These are phyloP conservation scores for Bubo bubo DNA, from an alignment of 2,113 vertebrate species.

Conservation along the genomic window DNA sequence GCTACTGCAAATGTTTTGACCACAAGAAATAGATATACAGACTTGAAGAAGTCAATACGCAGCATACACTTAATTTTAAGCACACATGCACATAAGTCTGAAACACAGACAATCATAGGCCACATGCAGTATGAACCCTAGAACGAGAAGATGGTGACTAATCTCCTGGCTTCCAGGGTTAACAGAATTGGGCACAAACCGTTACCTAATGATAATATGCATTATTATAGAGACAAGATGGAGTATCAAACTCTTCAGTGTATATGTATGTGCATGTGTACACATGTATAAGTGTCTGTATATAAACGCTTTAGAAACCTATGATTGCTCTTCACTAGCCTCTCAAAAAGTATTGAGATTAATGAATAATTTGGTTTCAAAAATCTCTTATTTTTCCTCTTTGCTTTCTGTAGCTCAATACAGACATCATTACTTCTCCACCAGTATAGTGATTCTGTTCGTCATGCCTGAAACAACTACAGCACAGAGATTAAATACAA, in stretches of 20 bases:
- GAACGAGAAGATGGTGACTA: neutral
- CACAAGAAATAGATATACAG: accelerated
- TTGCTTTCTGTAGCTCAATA: conserved; percentile 58
- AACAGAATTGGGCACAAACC: neutral
- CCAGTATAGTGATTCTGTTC: conserved; percentile 69
- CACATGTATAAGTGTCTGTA: neutral
- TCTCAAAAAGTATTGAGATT: conserved; percentile 53
- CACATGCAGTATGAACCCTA: neutral
- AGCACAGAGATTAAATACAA: conserved; percentile 86
- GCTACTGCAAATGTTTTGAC: neutral
- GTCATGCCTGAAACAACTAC: conserved; percentile 82
- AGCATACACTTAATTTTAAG: neutral
- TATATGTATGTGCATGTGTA: neutral
- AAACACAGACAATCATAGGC: neutral
- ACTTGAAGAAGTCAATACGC: neutral
- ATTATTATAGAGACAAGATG: neutral
- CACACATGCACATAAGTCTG: accelerated
- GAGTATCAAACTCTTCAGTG: neutral
- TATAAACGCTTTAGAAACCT: conserved; percentile 15
- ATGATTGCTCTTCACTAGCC: conserved; percentile 35
- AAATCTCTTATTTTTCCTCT: conserved; percentile 43
- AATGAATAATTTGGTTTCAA: conserved; percentile 60
- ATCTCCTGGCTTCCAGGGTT: neutral
- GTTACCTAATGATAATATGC: neutral
- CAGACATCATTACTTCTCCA: conserved; percentile 73